Conservation (phyloP, 1,140 invertebrate genomes). For the Magallana angulata region DNA sequence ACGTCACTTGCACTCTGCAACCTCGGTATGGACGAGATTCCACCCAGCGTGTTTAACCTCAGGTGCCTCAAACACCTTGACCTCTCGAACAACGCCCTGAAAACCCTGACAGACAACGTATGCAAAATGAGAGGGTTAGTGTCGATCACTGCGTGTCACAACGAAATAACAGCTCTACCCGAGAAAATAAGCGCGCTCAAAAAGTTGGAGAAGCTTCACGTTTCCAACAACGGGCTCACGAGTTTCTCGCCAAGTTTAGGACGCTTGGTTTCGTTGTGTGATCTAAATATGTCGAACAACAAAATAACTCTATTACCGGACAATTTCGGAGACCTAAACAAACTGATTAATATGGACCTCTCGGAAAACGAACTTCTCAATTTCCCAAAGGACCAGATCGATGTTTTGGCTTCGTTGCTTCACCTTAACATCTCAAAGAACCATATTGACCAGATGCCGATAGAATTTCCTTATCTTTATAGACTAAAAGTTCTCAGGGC, state of each 20-base stretch:
- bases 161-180: constrained; percentile 69
- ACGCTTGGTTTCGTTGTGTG: constrained; percentile 66
- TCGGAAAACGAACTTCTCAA: constrained; percentile 74
- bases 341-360: constrained; percentile 70
- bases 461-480: constrained; percentile 77
- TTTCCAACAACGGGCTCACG: constrained; percentile 67
- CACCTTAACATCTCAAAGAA: constrained; percentile 74
- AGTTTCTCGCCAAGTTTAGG: constrained; percentile 65
- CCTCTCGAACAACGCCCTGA: constrained; percentile 72
- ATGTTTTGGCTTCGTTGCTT: constrained; percentile 73
- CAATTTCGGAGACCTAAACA: constrained; percentile 72
- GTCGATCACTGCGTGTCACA: constrained; percentile 66
- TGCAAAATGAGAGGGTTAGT: constrained; percentile 71
- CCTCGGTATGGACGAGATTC: constrained; percentile 73
- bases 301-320: constrained; percentile 71
- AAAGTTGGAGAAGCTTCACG: constrained; percentile 63
- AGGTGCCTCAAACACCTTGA: constrained; percentile 70
- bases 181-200: constrained; percentile 66
- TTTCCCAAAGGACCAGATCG: constrained; percentile 76
- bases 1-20: constrained; percentile 71
- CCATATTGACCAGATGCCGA: constrained; percentile 75
- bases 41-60: constrained; percentile 72
- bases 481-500: constrained; percentile 65
- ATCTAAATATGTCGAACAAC: constrained; percentile 73
- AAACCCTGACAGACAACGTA: constrained; percentile 66